Percentiles rank a stretch among this genome's conserved stretches.
Evolutionary conservation across 2,888 invertebrate species (phyloP).

Genomic region (Elysia crispata): DNA sequence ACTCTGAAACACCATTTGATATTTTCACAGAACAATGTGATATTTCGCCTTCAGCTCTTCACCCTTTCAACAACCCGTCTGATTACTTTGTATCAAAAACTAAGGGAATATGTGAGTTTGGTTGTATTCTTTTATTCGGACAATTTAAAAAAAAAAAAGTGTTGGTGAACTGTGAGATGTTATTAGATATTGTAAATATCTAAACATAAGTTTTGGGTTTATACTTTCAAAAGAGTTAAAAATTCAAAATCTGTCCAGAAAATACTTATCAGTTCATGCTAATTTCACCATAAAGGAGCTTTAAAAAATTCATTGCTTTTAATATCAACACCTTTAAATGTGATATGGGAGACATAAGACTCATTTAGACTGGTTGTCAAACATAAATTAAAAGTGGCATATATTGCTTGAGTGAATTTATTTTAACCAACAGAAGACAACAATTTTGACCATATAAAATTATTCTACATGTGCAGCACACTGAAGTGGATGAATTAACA

Average conservation of each 20-base stretch:
- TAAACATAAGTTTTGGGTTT: no score
- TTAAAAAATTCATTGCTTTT: no score
- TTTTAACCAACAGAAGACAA: no score
- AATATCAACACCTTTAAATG: no score
- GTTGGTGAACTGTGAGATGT: background rate
- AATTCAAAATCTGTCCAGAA: no score
- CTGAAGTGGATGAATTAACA: constrained; percentile 45
- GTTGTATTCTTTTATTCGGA: background rate
- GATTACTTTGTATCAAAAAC: constrained; percentile 60
- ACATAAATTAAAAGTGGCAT: background rate
- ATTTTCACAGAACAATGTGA: constrained; percentile 61
- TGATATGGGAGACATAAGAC: no score
- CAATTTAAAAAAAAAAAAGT: background rate
- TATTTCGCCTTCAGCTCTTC: constrained; percentile 66
- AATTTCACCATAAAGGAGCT: no score
- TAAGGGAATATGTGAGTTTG: constrained; percentile 60
- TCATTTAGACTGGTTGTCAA: background rate
- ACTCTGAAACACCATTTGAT: background rate
- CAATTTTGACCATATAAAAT: no score
- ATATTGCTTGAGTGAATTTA: no score
- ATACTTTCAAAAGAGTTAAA: no score
- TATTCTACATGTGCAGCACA: constrained; percentile 21
- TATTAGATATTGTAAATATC: no score
- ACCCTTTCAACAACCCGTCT: constrained; percentile 64
- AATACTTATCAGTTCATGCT: no score